Evolutionary conservation across 2,797 vertebrate species (phyloP).

Genomic region (Xiphophorus birchmanni): DNA sequence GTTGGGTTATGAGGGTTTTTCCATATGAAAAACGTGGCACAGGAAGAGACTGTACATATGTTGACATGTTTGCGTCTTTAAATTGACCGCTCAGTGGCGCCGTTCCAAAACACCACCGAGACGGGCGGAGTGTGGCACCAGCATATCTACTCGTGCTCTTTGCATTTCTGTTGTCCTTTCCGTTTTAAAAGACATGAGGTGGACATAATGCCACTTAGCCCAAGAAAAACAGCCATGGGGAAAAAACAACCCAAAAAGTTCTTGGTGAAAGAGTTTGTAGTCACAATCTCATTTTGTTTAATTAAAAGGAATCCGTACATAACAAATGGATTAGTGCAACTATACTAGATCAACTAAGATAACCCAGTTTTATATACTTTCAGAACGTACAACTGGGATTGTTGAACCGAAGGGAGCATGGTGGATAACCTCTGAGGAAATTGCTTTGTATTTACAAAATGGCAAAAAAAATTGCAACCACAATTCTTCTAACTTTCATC

Average conservation of each 20-base stretch:
- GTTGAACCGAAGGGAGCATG: neutral
- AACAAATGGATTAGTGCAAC: neutral
- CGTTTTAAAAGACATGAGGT: slow-evolving; percentile 58
- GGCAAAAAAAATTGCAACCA: neutral
- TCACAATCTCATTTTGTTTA: slow-evolving; percentile 22
- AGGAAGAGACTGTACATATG: slow-evolving; percentile 12
- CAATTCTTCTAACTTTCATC: neutral
- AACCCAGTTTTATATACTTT: neutral
- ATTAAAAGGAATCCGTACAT: slow-evolving; percentile 29
- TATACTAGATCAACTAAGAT: neutral
- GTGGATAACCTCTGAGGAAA: neutral
- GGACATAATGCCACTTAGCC: slow-evolving; percentile 44
- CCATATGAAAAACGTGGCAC: slow-evolving; percentile 45
- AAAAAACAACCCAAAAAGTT: slow-evolving; percentile 40
- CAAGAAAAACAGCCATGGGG: slow-evolving; percentile 35
- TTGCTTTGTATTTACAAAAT: neutral
- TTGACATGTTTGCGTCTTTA: slow-evolving; percentile 42
- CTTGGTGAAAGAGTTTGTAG: slow-evolving; percentile 48
- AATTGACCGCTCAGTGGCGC: slow-evolving; percentile 28
- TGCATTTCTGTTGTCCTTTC: neutral
- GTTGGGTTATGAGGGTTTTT: slow-evolving; percentile 31
- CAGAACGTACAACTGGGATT: neutral
- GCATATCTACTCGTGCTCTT: slow-evolving; percentile 13
- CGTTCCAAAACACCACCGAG: slow-evolving; percentile 19
- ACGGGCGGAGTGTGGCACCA: slow-evolving; percentile 21